Percentiles rank a stretch among this genome's conserved stretches.
These are phyloP conservation scores for Nematolebias whitei DNA, from an alignment of 2,113 vertebrate genomes.

Conservation along the genomic window DNA sequence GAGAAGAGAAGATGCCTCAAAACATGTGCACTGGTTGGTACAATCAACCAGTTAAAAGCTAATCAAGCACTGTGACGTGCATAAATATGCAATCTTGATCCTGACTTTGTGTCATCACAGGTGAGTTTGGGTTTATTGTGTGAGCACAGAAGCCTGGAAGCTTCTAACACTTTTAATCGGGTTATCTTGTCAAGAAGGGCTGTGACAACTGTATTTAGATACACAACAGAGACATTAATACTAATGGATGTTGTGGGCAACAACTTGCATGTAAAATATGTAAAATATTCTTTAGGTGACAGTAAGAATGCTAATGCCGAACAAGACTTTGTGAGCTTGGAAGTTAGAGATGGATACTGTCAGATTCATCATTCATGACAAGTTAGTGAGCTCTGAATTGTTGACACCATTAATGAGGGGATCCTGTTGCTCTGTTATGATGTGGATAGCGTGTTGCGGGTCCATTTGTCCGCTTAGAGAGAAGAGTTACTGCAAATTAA, in stretches of 20 bases:
- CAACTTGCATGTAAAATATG: neutral
- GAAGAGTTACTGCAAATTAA: neutral
- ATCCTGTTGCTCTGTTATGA: neutral
- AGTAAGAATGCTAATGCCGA: neutral
- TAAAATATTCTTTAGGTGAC: too few relatives aligned
- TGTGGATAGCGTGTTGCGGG: neutral
- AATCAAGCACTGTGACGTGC: neutral
- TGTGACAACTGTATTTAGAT: neutral
- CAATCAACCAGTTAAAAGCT: slow-evolving; percentile 5
- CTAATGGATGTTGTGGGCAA: neutral
- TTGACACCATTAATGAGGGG: neutral
- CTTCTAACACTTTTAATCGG: neutral
- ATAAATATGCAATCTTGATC: neutral
- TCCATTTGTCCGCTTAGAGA: neutral
- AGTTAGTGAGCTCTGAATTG: neutral
- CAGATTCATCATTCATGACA: neutral
- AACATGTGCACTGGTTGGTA: neutral
- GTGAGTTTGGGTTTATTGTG: neutral
- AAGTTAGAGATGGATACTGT: neutral
- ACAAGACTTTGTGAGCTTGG: neutral
- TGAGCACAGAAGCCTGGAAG: neutral
- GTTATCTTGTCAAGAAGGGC: neutral
- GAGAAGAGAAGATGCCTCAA: neutral
- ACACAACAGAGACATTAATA: neutral
- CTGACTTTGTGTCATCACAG: neutral